These are phyloP conservation scores for Tubiluchus corallicola DNA, from an alignment of 2,888 invertebrate genomes.

Conservation along the genomic window DNA sequence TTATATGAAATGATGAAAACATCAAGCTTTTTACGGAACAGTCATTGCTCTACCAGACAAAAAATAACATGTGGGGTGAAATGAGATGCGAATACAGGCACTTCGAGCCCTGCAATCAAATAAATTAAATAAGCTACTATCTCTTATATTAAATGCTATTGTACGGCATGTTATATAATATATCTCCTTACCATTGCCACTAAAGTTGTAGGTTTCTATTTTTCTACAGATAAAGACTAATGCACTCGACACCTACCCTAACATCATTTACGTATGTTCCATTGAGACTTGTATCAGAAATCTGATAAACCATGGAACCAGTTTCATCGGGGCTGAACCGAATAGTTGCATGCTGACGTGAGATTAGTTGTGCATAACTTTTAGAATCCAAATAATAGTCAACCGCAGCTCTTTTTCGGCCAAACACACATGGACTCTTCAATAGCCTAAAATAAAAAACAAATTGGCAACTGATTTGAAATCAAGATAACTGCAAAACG, in stretches of 20 bases:
- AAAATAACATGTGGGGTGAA: too few relatives aligned
- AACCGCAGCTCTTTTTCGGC: slow-evolving; percentile 19
- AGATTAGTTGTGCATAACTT: slow-evolving; percentile 27
- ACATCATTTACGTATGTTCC: slow-evolving; percentile 32
- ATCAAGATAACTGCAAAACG: too few relatives aligned
- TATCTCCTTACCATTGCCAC: too few relatives aligned
- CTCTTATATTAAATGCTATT: too few relatives aligned
- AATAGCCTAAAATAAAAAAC: slow-evolving; percentile 9
- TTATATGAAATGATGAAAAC: neutral
- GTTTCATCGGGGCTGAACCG: slow-evolving; percentile 18
- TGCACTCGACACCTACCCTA: slow-evolving; percentile 19
- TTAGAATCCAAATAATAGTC: slow-evolving; percentile 24
- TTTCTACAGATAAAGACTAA: too few relatives aligned
- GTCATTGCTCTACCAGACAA: too few relatives aligned
- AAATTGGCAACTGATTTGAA: too few relatives aligned
- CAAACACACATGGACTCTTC: slow-evolving; percentile 16
- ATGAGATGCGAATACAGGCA: too few relatives aligned
- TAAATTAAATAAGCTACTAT: too few relatives aligned
- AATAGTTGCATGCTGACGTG: slow-evolving; percentile 29
- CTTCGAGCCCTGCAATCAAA: too few relatives aligned
- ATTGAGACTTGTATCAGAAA: slow-evolving; percentile 29
- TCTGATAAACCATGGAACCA: slow-evolving; percentile 20
- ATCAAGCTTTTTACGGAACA: neutral
- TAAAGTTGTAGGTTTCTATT: too few relatives aligned
- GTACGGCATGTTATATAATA: too few relatives aligned